phyloP scores from a whole-genome alignment of 2,113 vertebrate species.

The Sceloporus undulatus region DNA sequence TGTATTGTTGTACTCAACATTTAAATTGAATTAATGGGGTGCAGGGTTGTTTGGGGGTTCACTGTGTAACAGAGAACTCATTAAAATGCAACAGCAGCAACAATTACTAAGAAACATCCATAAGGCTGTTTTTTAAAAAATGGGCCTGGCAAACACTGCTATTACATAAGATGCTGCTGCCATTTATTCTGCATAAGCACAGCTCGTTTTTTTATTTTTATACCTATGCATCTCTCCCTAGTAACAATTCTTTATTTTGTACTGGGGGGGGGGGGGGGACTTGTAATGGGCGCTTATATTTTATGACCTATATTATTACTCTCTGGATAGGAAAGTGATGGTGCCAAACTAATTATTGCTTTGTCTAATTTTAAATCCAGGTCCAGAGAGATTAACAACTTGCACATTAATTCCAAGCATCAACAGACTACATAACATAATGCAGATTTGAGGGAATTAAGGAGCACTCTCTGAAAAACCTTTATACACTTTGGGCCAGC shows the following conservation, averaged over 20 bases:
- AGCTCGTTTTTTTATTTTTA: constrained; percentile 60
- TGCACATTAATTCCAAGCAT: constrained; percentile 83
- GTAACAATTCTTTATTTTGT: constrained; percentile 75
- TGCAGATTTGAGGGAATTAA: constrained; percentile 78
- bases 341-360: constrained; percentile 87
- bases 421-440: constrained; percentile 79
- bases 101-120: constrained; percentile 34
- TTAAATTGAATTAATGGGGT: neutral
- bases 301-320: constrained; percentile 88
- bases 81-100: neutral
- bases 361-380: constrained; percentile 88
- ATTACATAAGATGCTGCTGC: constrained; percentile 37
- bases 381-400: constrained; percentile 86
- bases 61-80: neutral
- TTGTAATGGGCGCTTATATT: constrained; percentile 80
- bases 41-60: neutral
- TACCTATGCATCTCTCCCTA: constrained; percentile 41
- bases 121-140: constrained; percentile 16
- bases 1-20: neutral
- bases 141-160: constrained; percentile 34
- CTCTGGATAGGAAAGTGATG: constrained; percentile 83
- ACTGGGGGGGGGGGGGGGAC: constrained; percentile 35
- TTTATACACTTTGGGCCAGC: constrained; percentile 65
- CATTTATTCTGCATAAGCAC: constrained; percentile 54
- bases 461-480: constrained; percentile 72